Conservation (phyloP, 1,140 invertebrate species). For the Babylonia areolata region DNA sequence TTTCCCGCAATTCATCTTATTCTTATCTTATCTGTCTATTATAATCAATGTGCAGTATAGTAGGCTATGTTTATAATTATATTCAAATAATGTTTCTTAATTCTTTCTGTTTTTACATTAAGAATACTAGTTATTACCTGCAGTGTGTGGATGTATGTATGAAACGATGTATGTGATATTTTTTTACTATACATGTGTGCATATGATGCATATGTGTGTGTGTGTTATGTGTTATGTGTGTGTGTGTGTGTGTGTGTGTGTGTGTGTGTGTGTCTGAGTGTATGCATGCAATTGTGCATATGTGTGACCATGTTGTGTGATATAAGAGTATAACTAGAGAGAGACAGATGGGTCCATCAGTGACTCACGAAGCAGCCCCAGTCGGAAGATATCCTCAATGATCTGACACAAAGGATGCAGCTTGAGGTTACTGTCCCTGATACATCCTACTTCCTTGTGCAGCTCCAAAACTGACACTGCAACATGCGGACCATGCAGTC, state of each 20-base stretch:
- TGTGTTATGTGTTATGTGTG: conserved; percentile 17
- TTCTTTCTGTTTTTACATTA: too few species aligned
- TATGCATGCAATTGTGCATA: background rate
- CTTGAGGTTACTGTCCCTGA: conserved; percentile 53
- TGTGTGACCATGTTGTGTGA: background rate
- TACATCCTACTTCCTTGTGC: conserved; percentile 44
- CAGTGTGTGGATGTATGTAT: background rate
- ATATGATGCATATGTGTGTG: background rate
- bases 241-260: conserved; percentile 8
- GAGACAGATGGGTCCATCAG: too few species aligned
- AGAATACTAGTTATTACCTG: too few species aligned
- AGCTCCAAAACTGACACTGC: conserved; percentile 46
- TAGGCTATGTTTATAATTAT: too few species aligned
- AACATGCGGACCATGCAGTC: background rate
- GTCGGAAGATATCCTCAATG: conserved; percentile 59
- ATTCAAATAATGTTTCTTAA: too few species aligned
- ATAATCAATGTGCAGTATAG: too few species aligned
- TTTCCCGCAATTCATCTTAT: too few species aligned
- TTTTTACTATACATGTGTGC: background rate
- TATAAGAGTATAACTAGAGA: too few species aligned
- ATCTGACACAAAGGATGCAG: conserved; percentile 55
- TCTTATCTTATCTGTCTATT: too few species aligned
- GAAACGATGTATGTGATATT: background rate
- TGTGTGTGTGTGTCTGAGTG: background rate
- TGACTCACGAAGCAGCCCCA: conserved; percentile 54